phyloP scores from a whole-genome alignment of 2,888 invertebrate species.

The Drosophila kuntzei region DNA sequence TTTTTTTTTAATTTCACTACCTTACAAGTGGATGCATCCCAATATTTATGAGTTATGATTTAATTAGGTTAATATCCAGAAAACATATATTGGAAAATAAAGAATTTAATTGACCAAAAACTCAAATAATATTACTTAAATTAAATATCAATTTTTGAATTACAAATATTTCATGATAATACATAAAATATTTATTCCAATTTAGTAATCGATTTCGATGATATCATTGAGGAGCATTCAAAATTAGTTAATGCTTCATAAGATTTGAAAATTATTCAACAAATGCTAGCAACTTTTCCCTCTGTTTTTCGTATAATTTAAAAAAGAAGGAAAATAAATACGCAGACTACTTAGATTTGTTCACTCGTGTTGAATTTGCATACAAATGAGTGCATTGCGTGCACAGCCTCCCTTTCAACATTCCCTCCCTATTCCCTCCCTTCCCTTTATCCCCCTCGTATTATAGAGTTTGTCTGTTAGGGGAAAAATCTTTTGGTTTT shows the following conservation, averaged over 20 bases:
- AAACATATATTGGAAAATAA: background rate
- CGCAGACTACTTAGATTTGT: constrained; percentile 53
- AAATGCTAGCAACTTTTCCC: constrained; percentile 3
- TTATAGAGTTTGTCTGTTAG: constrained; percentile 1
- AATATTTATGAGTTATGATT: background rate
- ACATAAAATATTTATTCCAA: background rate
- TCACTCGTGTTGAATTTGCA: constrained; percentile 58
- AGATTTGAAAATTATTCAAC: background rate
- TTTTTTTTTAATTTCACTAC: no score
- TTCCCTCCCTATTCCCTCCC: no score
- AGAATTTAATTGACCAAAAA: background rate
- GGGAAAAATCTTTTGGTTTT: constrained; percentile 2
- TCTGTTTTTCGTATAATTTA: background rate
- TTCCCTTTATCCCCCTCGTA: background rate
- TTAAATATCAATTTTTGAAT: background rate
- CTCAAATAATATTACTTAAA: background rate
- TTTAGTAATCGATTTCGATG: background rate
- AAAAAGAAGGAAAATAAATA: background rate
- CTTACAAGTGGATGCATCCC: no score
- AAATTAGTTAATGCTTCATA: constrained; percentile 4
- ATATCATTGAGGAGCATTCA: background rate
- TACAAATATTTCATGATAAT: background rate
- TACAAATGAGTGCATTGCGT: constrained; percentile 61
- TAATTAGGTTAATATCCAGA: background rate
- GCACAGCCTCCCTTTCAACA: constrained; percentile 5